phyloP scores from a whole-genome alignment of 2,888 invertebrate genomes.

The Polymixis lichenea region DNA sequence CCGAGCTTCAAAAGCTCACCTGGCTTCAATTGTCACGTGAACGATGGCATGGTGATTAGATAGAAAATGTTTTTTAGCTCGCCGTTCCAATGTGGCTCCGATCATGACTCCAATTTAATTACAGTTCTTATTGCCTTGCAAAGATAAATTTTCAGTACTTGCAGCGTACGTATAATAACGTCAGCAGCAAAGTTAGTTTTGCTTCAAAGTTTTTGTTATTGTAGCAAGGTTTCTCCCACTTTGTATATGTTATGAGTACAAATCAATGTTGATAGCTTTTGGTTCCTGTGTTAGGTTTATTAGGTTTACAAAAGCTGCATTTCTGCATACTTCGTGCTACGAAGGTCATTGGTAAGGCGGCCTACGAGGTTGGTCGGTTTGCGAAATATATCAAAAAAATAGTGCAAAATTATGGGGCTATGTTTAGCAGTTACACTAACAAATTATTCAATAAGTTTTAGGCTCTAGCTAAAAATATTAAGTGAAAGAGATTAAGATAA shows the following conservation, averaged over 20 bases:
- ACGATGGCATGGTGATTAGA: not conserved
- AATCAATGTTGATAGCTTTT: slow-evolving; percentile 46
- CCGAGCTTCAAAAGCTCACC: not conserved
- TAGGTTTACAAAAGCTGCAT: slow-evolving; percentile 35
- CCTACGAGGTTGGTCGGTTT: not conserved
- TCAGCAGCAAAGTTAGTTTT: slow-evolving; percentile 20
- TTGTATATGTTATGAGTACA: slow-evolving; percentile 61
- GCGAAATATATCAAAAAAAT: not conserved
- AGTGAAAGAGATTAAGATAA: slow-evolving; percentile 69
- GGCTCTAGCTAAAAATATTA: slow-evolving; percentile 48
- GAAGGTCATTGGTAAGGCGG: slow-evolving; percentile 42
- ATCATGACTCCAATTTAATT: slow-evolving; percentile 5
- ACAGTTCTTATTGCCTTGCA: not conserved
- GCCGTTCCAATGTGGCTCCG: not conserved
- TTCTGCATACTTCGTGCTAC: not conserved
- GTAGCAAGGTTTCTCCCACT: slow-evolving; percentile 32
- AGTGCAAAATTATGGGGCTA: not conserved
- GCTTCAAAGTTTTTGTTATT: slow-evolving; percentile 34
- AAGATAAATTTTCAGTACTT: not conserved
- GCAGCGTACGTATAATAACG: not conserved
- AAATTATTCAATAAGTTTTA: slow-evolving; percentile 4
- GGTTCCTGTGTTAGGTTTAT: slow-evolving; percentile 49
- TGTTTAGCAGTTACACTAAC: not conserved
- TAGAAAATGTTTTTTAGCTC: not conserved
- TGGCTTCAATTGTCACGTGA: not conserved